Evolutionary conservation across 2,888 invertebrate species (phyloP), one percentile per base, ranked within the genome.

Genomic region (Pseudanteris insignis): DNA sequence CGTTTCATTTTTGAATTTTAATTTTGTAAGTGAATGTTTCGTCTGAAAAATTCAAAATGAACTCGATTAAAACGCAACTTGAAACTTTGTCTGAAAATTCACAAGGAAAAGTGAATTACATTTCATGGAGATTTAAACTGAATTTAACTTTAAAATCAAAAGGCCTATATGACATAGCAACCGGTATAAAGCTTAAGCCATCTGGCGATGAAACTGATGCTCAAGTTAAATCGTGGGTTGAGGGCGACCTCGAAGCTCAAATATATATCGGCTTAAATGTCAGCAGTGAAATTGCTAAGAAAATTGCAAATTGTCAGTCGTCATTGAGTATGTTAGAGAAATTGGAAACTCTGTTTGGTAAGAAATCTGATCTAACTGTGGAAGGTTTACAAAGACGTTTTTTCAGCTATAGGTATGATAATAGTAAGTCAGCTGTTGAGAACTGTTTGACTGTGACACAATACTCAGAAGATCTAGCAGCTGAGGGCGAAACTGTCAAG

Each of bases 41-140:
- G n/a, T n/a, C n/a, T n/a, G n/a, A n/a, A n/a, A n/a, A n/a, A n/a
- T n/a, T n/a, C n/a, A n/a, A n/a, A n/a, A 43, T 43, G 41, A 21
- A 43, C 5, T 7, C 21, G 7, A n/a, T 43, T 2, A 43, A 24
- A 21, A 11, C 30, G 6, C 41, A 43, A 12, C 10, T 43, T 7
- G 41, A 43, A 32, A 30, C 13, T 2, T 10, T 43, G 4, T 8
- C 2, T 8, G 41, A 43, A 30, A 10, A 32, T 10, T 11, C 28
- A 12, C 32, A 43, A 5, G 28, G 28, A 29, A 7, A 8, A 5
- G 13, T 7, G 11, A 43, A 43, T 12, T 43, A 30, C 9, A 24
- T 32, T 1, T 43, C 41, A 4, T 43, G 41, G 41, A 7, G 4
- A 3, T 43, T 43, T 43, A 32, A 43, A 32, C 8, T 30, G 8